Evolutionary conservation across 2,113 vertebrate species (phyloP).

Genomic region (Myocastor coypus): DNA sequence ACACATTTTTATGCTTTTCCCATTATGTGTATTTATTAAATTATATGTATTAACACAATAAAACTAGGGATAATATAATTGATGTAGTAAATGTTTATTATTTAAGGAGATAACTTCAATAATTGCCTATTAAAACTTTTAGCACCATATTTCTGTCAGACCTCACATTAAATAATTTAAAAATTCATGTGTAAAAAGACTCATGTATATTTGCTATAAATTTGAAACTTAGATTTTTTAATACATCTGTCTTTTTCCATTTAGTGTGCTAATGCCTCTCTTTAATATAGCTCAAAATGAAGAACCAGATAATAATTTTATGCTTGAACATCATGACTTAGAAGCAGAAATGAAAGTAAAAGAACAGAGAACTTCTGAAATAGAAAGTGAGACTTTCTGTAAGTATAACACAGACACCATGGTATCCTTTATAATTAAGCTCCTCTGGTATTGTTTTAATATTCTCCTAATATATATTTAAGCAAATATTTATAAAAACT

Average conservation of each 20-base stretch:
- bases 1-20: background rate
- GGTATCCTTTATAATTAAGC: background rate
- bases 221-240: constrained; percentile 11
- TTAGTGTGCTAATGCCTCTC: background rate
- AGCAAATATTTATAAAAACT: background rate
- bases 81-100: background rate
- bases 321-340: background rate
- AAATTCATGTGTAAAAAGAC: background rate
- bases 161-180: background rate
- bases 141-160: background rate
- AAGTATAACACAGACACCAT: background rate
- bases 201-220: background rate
- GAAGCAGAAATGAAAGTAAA: background rate
- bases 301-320: background rate
- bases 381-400: background rate
- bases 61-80: background rate
- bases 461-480: background rate
- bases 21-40: background rate
- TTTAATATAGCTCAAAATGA: constrained; percentile 4
- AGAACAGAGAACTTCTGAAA: background rate
- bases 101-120: background rate
- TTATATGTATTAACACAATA: background rate
- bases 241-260: background rate
- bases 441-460: background rate
- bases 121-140: background rate